Evolutionary conservation across 2,113 vertebrate species (phyloP).

Genomic region (Coregonus clupeaformis): DNA sequence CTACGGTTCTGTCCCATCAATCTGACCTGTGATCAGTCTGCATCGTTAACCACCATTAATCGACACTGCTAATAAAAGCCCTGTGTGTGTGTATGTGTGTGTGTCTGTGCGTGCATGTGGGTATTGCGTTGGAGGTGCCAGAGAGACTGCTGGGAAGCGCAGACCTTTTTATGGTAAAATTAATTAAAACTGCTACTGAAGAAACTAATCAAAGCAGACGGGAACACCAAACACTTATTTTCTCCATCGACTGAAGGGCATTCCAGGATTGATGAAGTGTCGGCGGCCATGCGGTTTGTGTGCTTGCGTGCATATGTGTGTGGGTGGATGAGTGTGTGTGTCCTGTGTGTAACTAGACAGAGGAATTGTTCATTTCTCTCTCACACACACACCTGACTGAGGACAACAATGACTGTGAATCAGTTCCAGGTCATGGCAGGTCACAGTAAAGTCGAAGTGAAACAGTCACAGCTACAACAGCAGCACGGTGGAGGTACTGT

Average conservation of each 20-base stretch:
- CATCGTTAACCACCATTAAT: slow-evolving; percentile 73
- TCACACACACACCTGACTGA: too few species aligned
- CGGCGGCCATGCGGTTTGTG: slow-evolving; percentile 36
- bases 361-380: too few species aligned
- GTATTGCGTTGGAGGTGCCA: slow-evolving; percentile 35
- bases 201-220: slow-evolving; percentile 43
- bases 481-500: too few species aligned
- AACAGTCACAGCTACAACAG: neutral
- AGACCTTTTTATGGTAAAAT: slow-evolving; percentile 66
- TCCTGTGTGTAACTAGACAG: neutral
- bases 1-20: slow-evolving; percentile 62
- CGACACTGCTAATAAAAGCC: slow-evolving; percentile 71
- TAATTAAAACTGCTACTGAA: slow-evolving; percentile 62
- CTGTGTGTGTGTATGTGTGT: slow-evolving; percentile 19
- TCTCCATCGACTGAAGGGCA: slow-evolving; percentile 48
- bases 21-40: slow-evolving; percentile 61
- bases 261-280: slow-evolving; percentile 28
- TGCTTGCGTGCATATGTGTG: neutral
- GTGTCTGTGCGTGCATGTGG: neutral
- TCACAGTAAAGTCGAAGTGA: neutral
- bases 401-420: neutral
- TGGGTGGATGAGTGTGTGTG: neutral
- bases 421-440: neutral
- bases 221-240: slow-evolving; percentile 52
- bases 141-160: slow-evolving; percentile 61